Base-by-base conservation (phyloP, 2,888 invertebrate species). In the Tortricodes alternella region DNA sequence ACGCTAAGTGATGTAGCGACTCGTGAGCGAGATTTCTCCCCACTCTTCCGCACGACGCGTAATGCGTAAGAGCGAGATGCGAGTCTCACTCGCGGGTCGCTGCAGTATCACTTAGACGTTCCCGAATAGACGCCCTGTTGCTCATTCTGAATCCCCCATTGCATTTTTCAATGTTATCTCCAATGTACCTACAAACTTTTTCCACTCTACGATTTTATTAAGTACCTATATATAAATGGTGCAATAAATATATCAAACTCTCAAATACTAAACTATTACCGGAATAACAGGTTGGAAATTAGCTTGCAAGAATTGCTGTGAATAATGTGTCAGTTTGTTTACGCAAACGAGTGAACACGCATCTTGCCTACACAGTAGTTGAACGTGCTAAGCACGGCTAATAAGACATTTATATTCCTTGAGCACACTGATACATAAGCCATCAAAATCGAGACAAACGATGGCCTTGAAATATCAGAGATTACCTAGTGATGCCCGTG, bases 351-450 rank as follows among this genome's bases (percentile, higher is more conserved):
- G 18, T 21, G 38, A n/a, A 21, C 13, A 44, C 13, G 38, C 11
- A 46, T 15, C 9, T 49, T 41, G 43, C 34, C 13, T 43, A 35
- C 29, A 16, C n/a, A 27, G 9, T 3, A 27, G 68, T 52, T 66
- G 67, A 53, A 60, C 51, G 27, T 62, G 62, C 66, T 68, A 60
- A 62, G 60, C 48, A 32, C 53, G 46, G 46, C 51, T 53, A 59
- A 63, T 58, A 59, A 58, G 62, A 29, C 64, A 71, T 74, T 69
- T 68, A 68, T 71, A 75, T 73, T 68, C 73, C 56, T 41, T 56
- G 53, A 15, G 39, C 39, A 62, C 56, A 56, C 52, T 49, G 52
- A 52, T 43, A 46, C 53, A 48, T 50, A 56, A 51, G 59, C 41
- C 34, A 35, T 6, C 57, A 59, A 62, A 61, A 64, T 62, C 62